Conservation (phyloP, 2,888 invertebrate genomes). For the Brachylomia viminalis region DNA sequence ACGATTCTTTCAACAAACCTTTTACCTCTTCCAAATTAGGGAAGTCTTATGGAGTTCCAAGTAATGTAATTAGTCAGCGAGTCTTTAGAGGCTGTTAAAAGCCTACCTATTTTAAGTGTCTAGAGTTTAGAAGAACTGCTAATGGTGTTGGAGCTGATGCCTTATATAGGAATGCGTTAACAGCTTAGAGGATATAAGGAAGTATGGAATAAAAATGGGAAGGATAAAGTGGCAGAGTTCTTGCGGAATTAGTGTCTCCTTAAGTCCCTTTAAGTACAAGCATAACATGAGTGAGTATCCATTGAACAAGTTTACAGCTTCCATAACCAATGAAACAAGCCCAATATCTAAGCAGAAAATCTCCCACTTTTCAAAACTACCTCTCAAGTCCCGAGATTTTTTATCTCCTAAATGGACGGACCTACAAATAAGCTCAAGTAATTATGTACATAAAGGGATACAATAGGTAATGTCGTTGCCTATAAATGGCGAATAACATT, state of each 20-base stretch:
- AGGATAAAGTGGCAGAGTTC: neutral
- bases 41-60: conserved; percentile 45
- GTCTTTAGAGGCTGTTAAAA: conserved; percentile 30
- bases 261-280: neutral
- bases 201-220: conserved; percentile 5
- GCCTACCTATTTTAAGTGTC: conserved; percentile 31
- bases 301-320: conserved; percentile 3
- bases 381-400: conserved; percentile 35
- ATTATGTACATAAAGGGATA: conserved; percentile 62
- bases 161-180: conserved; percentile 24
- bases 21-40: conserved; percentile 64
- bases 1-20: conserved; percentile 51
- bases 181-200: neutral
- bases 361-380: conserved; percentile 14
- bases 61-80: conserved; percentile 54
- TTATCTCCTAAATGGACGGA: conserved; percentile 48
- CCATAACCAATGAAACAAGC: conserved; percentile 16
- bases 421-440: conserved; percentile 60
- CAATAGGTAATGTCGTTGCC: conserved; percentile 59
- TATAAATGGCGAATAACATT: conserved; percentile 60
- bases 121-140: conserved; percentile 21
- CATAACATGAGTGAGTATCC: neutral
- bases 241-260: neutral
- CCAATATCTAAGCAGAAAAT: neutral
- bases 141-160: conserved; percentile 20